Evolutionary conservation across 2,888 invertebrate species (phyloP), one percentile per base, ranked within the genome.

Genomic region (Lordiphosa fenestrarum): DNA sequence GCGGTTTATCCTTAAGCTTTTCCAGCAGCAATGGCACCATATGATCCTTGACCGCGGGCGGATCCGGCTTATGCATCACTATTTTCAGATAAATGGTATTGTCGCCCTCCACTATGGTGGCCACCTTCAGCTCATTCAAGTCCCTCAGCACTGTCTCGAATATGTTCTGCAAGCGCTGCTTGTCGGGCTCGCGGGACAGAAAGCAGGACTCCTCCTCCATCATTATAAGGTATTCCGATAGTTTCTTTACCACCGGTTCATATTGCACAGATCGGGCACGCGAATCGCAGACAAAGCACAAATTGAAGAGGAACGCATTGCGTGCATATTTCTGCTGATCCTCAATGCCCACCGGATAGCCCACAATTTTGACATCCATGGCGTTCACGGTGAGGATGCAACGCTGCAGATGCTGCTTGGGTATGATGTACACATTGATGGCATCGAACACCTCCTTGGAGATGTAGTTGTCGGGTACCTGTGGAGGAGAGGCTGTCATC

Each of bases 291-390:
- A 98, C 97, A 87, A 98, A 97, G 89, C 98, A 98, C 30, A 97
- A 90, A 90, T 98, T 98, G 90, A 98, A 98, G 65, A 97, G 94
- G 83, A 96, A 95, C n/a, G 96, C 96, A 90, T 98, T 98, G 52
- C 98, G 91, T 10, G 94, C 94, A 90, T 98, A 98, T 83, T 96
- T 94, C 48, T 95, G 93, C 89, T 95, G 94, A 77, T 96, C 95
- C 77, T 96, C 95, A 58, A 98, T 97, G 40, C 94, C 92, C 38
- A 98, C 95, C 0, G 98, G 98, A 89, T 95, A 98, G 0, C 98
- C 98, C 12, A 98, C 92, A 71, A 98, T 96, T 90, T 98, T 98
- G 84, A 94, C 94, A 25, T 95, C 95, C 25, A 92, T 83, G 3
- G 92, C 91, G 87, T 93, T 93, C 93, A 98, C 95, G 6, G 97